A percentile compares a stretch with the other conserved stretches of the same genome.
These are phyloP conservation scores for Saccostrea cuccullata DNA, from an alignment of 1,140 invertebrate species.

Conservation along the genomic window DNA sequence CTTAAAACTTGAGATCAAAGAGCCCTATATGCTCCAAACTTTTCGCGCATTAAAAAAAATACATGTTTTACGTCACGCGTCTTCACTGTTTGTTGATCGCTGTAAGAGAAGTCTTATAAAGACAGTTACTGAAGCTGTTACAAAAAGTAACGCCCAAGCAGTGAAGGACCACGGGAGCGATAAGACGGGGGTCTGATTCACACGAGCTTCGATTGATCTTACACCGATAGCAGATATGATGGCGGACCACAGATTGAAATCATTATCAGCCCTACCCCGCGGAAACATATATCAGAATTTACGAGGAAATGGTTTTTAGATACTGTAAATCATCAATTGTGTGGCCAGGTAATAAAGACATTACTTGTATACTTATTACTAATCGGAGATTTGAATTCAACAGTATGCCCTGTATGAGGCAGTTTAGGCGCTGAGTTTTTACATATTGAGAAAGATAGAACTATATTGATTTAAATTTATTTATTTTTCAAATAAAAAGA, in stretches of 20 bases:
- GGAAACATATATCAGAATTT: conserved; percentile 17
- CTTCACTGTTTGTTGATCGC: neutral
- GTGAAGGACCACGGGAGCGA: conserved; percentile 3
- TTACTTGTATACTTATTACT: no score
- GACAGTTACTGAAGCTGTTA: neutral
- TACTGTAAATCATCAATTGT: conserved; percentile 19
- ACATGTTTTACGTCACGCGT: neutral
- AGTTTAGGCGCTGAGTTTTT: no score
- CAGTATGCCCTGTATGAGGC: no score
- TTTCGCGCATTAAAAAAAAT: neutral
- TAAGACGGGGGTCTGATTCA: conserved; percentile 22
- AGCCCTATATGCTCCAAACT: neutral
- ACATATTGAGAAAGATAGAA: no score
- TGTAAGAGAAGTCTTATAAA: neutral
- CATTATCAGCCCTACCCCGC: conserved; percentile 18
- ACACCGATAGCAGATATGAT: conserved; percentile 17
- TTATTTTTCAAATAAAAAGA: no score
- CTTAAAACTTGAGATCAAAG: conserved; percentile 13
- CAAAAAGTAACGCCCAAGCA: conserved; percentile 4
- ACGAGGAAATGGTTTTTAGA: neutral
- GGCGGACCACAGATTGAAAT: conserved; percentile 4
- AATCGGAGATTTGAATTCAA: no score
- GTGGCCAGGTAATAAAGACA: neutral
- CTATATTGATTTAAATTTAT: no score
- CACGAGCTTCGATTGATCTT: conserved; percentile 18